A percentile compares a stretch with the other conserved stretches of the same genome.
phyloP scores from a whole-genome alignment of 2,888 invertebrate species.

The Lypha dubia region DNA sequence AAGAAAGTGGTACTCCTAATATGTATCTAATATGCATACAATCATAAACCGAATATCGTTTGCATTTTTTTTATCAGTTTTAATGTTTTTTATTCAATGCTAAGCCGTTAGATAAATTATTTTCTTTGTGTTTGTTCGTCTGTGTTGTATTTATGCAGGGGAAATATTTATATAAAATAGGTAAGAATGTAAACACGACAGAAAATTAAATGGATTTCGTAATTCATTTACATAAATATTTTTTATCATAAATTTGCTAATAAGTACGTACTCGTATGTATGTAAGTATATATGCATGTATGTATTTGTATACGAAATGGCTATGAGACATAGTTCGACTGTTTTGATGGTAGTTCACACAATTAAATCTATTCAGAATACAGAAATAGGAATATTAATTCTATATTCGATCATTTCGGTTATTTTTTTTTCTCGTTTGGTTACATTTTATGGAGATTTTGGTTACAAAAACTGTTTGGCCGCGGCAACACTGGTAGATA shows the following conservation, averaged over 20 bases:
- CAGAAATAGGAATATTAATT: no score
- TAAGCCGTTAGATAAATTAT: neutral
- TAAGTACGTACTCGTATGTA: no score
- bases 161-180: neutral
- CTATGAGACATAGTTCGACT: no score
- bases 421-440: no score
- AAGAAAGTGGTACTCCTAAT: neutral
- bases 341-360: no score
- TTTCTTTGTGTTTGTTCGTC: neutral
- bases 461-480: no score
- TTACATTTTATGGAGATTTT: no score
- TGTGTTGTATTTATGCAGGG: neutral
- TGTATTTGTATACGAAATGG: no score
- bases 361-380: no score
- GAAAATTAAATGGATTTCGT: slow-evolving; percentile 1
- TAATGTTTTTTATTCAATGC: slow-evolving; percentile 1
- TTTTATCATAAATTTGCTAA: neutral
- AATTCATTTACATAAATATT: slow-evolving; percentile 8
- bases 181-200: neutral
- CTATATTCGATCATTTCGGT: no score
- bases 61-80: neutral
- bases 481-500: no score
- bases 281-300: no score
- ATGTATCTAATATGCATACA: neutral
- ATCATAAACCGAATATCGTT: neutral